phyloP scores from a whole-genome alignment of 2,797 vertebrate genomes.

The Pterois miles region DNA sequence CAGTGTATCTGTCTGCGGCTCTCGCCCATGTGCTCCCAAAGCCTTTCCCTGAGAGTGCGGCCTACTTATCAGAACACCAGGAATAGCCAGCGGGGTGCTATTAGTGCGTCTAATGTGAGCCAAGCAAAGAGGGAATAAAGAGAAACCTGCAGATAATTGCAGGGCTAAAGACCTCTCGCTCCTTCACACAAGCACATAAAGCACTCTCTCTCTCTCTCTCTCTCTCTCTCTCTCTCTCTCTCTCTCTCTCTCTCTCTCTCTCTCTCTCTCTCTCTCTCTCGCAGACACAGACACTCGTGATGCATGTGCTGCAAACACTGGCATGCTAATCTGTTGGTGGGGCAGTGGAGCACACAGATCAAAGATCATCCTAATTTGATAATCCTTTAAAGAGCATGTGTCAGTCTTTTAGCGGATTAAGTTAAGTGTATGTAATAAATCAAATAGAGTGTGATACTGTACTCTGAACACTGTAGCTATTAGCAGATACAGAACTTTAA shows the following conservation, averaged over 20 bases:
- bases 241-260: not conserved
- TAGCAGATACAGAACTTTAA: slow-evolving; percentile 33
- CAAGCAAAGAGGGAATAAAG: slow-evolving; percentile 81
- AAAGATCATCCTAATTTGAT: slow-evolving; percentile 65
- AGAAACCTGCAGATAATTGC: slow-evolving; percentile 77
- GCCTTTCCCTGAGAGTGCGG: slow-evolving; percentile 82
- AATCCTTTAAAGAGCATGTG: slow-evolving; percentile 53
- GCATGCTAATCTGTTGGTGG: not conserved
- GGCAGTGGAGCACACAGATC: slow-evolving; percentile 23
- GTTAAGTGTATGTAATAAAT: slow-evolving; percentile 44
- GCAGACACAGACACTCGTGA: slow-evolving; percentile 6
- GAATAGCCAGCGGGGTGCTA: slow-evolving; percentile 82
- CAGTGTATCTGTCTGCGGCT: slow-evolving; percentile 60
- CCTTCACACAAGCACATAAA: slow-evolving; percentile 36
- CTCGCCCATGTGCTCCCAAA: slow-evolving; percentile 60
- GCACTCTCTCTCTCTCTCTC: slow-evolving; percentile 3
- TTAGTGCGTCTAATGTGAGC: slow-evolving; percentile 81
- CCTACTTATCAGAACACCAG: slow-evolving; percentile 82
- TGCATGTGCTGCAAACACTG: not conserved
- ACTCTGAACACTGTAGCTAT: slow-evolving; percentile 18
- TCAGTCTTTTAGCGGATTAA: slow-evolving; percentile 51
- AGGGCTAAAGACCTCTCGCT: slow-evolving; percentile 59
- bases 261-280: slow-evolving; percentile 6
- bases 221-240: not conserved
- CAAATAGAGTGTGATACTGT: slow-evolving; percentile 26